Conservation (phyloP, 2,888 invertebrate genomes). For the Tetanocera ferruginea region DNA sequence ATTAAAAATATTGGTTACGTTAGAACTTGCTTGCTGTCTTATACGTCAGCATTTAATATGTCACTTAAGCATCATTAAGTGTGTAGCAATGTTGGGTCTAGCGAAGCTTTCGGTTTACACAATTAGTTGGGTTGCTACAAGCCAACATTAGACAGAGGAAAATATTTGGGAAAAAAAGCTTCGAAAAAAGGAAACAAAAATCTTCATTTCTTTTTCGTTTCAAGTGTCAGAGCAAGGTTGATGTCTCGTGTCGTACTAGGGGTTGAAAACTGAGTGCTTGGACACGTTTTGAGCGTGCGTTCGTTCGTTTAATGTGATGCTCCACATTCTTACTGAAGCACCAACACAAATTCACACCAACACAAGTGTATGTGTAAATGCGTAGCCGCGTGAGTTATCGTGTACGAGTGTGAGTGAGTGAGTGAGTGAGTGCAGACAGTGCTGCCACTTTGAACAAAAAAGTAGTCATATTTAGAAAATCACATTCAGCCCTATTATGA, state of each 20-base stretch:
- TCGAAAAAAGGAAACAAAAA: neutral
- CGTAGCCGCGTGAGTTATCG: constrained; percentile 13
- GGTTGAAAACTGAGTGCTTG: neutral
- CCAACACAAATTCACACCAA: neutral
- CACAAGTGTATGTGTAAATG: neutral
- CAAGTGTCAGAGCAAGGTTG: constrained; percentile 19
- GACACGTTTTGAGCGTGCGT: neutral
- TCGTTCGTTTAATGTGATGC: constrained; percentile 6
- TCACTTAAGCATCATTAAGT: neutral
- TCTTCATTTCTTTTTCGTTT: neutral
- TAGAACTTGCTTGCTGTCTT: neutral
- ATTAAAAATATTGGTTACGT: neutral
- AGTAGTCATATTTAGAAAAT: neutral
- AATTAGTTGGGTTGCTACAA: neutral
- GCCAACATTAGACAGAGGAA: neutral
- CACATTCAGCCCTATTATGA: too few relatives aligned
- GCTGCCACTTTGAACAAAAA: neutral
- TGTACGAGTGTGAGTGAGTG: constrained; percentile 30
- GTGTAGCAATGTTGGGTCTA: neutral
- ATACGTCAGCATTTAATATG: neutral
- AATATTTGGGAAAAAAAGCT: neutral
- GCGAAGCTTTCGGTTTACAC: neutral
- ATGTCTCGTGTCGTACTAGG: neutral
- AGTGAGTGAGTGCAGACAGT: constrained; percentile 43
- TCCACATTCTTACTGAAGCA: constrained; percentile 4